Evolutionary conservation across 1,140 invertebrate genomes (phyloP), one percentile per base, ranked within the genome.

Genomic region (Hyphantria cunea): DNA sequence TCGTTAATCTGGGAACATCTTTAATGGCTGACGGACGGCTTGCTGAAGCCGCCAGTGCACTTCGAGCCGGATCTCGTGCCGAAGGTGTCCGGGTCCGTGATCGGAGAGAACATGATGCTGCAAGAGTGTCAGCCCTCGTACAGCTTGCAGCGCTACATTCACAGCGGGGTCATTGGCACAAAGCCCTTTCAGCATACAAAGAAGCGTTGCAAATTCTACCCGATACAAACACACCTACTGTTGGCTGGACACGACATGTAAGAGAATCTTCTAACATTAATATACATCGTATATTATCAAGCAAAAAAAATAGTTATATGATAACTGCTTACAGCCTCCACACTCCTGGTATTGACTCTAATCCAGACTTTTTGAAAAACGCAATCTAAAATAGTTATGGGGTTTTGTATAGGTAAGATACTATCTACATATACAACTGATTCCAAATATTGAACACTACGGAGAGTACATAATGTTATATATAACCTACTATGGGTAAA

Each of bases 1-100:
- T 99, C 91, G 94, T 99, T 60, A 99, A 99, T 82, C 93, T 99
- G 74, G 98, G 97, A 0, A 95, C 97, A 64, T 95, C 97, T 15
- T 92, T 98, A 65, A 95, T 96, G 68, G 93, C 96, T 7, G 92
- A 96, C 49, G 97, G 97, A 9, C 92, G 95, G 47, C 94, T 94
- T 67, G 93, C 95, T 48, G 97, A 98, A 80, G 98, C 98, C 9
- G 95, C 95, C 34, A 93, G 95, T 68, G 94, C 97, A 45, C 94
- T 98, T 49, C 91, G 94, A 17, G 93, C 96, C 51, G 98, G 97
- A 69, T 94, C 96, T 6, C 93, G 94, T 33, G 92, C 98, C 33
- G 97, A 98, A 73, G 97, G 97, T 0, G 93, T 95, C 1, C 95
- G 96, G 3, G 93, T 99, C 4, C 96, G 98, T 72, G 98, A 99